Evolutionary conservation across 2,888 invertebrate species (phyloP).

Genomic region (Lingula anatina): DNA sequence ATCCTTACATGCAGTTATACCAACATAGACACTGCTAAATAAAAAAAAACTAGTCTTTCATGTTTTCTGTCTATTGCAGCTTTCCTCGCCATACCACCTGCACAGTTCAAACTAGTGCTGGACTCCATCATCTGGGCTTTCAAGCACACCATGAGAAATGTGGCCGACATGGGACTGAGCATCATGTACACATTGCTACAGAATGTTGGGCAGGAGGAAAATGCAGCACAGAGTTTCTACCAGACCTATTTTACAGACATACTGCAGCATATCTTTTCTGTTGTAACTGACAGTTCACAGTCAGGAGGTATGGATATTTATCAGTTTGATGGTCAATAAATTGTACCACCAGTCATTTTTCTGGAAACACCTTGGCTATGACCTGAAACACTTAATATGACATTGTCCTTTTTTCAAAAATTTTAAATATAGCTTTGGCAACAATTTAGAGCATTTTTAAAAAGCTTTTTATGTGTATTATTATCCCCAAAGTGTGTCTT

Average conservation of each 20-base stretch:
- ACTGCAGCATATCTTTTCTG: constrained; percentile 96
- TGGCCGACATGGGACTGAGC: constrained; percentile 77
- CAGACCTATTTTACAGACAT: constrained; percentile 97
- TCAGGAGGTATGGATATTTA: constrained; percentile 36
- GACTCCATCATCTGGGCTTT: constrained; percentile 99
- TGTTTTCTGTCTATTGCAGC: too few relatives aligned
- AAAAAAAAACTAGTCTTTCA: too few relatives aligned
- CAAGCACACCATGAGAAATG: constrained; percentile 99
- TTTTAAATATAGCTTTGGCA: too few relatives aligned
- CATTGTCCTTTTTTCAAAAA: too few relatives aligned
- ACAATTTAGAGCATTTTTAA: too few relatives aligned
- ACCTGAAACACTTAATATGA: too few relatives aligned
- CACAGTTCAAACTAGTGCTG: constrained; percentile 94
- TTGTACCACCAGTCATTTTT: too few relatives aligned
- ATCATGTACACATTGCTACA: constrained; percentile 84
- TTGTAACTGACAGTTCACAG: constrained; percentile 97
- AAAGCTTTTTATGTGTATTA: too few relatives aligned
- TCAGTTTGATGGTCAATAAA: background rate
- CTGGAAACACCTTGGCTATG: too few relatives aligned
- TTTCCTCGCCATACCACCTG: constrained; percentile 90
- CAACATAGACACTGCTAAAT: too few relatives aligned
- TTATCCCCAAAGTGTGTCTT: too few relatives aligned
- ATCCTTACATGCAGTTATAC: too few relatives aligned
- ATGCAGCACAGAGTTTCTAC: constrained; percentile 95
- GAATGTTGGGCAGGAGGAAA: constrained; percentile 77